Conservation (phyloP, 1,140 invertebrate genomes). For the Latrodectus geometricus region DNA sequence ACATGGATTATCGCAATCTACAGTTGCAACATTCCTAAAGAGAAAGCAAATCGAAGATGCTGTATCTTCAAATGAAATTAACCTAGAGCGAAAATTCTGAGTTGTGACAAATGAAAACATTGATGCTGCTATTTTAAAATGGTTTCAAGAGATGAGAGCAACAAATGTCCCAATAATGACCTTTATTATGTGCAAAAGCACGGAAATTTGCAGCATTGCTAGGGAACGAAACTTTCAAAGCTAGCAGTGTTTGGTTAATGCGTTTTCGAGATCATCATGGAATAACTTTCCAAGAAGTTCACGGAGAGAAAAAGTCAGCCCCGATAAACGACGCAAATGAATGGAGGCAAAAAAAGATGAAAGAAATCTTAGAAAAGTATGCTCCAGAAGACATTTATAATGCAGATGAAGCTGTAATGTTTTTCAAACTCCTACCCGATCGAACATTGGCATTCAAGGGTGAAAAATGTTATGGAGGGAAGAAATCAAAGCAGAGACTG, state of each 20-base stretch:
- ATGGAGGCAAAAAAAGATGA: not conserved
- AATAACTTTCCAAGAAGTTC: conserved; percentile 30
- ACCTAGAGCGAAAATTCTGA: too few species aligned
- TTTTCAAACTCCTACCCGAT: conserved; percentile 9
- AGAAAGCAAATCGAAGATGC: too few species aligned
- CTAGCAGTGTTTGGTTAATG: conserved; percentile 23
- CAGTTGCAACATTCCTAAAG: not conserved
- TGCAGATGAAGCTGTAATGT: conserved; percentile 11
- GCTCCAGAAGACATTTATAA: not conserved
- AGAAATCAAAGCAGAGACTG: not conserved
- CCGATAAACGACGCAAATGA: conserved; percentile 10
- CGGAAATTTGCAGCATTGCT: conserved; percentile 24
- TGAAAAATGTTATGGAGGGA: not conserved
- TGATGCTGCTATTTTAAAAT: conserved; percentile 27
- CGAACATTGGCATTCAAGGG: conserved; percentile 21
- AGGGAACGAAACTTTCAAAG: conserved; percentile 29
- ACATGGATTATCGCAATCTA: not conserved
- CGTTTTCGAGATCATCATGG: conserved; percentile 24
- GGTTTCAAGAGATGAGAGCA: conserved; percentile 26
- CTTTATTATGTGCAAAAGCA: conserved; percentile 22
- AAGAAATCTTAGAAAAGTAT: not conserved
- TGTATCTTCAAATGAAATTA: too few species aligned
- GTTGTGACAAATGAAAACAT: conserved; percentile 20
- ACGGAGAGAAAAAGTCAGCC: conserved; percentile 22
- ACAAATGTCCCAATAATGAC: conserved; percentile 24